phyloP scores from a whole-genome alignment of 2,888 invertebrate species.

The Xylota segnis region DNA sequence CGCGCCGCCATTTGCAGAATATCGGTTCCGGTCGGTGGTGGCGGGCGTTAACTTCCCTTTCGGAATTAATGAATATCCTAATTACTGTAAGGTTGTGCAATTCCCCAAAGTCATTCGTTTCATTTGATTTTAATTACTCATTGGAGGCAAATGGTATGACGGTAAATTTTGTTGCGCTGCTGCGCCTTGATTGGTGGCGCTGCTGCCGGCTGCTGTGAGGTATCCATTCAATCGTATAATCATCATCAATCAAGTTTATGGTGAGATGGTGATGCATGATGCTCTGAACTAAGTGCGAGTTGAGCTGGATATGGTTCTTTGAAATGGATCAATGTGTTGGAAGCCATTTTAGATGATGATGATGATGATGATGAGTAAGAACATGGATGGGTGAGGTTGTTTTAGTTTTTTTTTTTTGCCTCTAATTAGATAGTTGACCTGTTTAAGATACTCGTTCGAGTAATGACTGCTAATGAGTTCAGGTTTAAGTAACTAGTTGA shows the following conservation, averaged over 20 bases:
- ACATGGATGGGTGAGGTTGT: slow-evolving; percentile 19
- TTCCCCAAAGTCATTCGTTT: slow-evolving; percentile 51
- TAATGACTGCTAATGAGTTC: slow-evolving; percentile 17
- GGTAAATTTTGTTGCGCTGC: slow-evolving; percentile 7
- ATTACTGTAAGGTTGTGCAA: slow-evolving; percentile 60
- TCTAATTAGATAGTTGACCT: slow-evolving; percentile 38
- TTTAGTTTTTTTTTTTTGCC: not conserved
- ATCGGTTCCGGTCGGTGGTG: not conserved
- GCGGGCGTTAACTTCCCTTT: slow-evolving; percentile 8
- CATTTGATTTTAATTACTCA: slow-evolving; percentile 72
- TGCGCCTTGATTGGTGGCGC: slow-evolving; percentile 18
- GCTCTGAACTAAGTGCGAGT: slow-evolving; percentile 18
- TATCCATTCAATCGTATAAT: slow-evolving; percentile 36
- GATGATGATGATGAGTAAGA: slow-evolving; percentile 26
- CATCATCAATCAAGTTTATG: slow-evolving; percentile 69
- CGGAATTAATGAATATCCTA: slow-evolving; percentile 52
- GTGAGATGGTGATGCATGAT: slow-evolving; percentile 32
- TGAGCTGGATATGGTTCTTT: slow-evolving; percentile 8
- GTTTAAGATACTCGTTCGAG: slow-evolving; percentile 15
- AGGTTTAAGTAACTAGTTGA: slow-evolving; percentile 22
- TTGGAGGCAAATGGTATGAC: slow-evolving; percentile 34
- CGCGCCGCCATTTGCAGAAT: slow-evolving; percentile 23
- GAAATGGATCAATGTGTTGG: slow-evolving; percentile 31
- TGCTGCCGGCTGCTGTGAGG: slow-evolving; percentile 2
- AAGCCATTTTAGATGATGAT: slow-evolving; percentile 15